Conservation (phyloP, 2,888 invertebrate species). For the Ectemnius continuus region DNA sequence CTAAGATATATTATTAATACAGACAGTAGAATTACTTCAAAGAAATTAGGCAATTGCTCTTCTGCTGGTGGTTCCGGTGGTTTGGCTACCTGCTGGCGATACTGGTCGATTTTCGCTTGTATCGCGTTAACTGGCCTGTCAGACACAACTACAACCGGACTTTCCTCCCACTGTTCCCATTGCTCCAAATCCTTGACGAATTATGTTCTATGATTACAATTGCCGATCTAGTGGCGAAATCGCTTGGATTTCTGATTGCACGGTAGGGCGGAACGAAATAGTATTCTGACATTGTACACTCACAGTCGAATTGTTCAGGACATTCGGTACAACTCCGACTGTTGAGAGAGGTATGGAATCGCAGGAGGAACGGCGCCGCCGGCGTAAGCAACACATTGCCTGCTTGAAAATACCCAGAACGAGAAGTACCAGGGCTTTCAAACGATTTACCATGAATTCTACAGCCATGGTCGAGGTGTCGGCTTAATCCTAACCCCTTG, state of each 20-base stretch:
- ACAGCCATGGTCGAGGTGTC: slow-evolving; percentile 73
- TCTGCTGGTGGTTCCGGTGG: slow-evolving; percentile 73
- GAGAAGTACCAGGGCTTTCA: slow-evolving; percentile 80
- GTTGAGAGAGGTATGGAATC: slow-evolving; percentile 81
- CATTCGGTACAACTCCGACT: slow-evolving; percentile 79
- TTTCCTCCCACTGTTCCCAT: slow-evolving; percentile 84
- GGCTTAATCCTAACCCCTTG: slow-evolving; percentile 43
- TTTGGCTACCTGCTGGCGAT: slow-evolving; percentile 80
- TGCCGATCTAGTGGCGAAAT: slow-evolving; percentile 7
- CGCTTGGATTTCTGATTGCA: neutral
- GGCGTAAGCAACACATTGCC: slow-evolving; percentile 82
- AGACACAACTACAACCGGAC: slow-evolving; percentile 75
- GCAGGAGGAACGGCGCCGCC: slow-evolving; percentile 79
- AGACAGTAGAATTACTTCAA: slow-evolving; percentile 76
- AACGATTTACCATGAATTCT: slow-evolving; percentile 78
- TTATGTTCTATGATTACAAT: slow-evolving; percentile 48
- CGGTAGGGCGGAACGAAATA: neutral
- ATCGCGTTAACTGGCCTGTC: slow-evolving; percentile 78
- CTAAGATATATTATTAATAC: neutral
- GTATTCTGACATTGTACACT: slow-evolving; percentile 23
- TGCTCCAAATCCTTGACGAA: slow-evolving; percentile 74
- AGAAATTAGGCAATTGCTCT: slow-evolving; percentile 80
- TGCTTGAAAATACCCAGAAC: slow-evolving; percentile 80
- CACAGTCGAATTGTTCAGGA: slow-evolving; percentile 34
- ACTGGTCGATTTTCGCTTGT: slow-evolving; percentile 83